Evolutionary conservation across 2,888 invertebrate genomes (phyloP), one percentile per base, ranked within the genome.

Genomic region (Folsomia manolachei): DNA sequence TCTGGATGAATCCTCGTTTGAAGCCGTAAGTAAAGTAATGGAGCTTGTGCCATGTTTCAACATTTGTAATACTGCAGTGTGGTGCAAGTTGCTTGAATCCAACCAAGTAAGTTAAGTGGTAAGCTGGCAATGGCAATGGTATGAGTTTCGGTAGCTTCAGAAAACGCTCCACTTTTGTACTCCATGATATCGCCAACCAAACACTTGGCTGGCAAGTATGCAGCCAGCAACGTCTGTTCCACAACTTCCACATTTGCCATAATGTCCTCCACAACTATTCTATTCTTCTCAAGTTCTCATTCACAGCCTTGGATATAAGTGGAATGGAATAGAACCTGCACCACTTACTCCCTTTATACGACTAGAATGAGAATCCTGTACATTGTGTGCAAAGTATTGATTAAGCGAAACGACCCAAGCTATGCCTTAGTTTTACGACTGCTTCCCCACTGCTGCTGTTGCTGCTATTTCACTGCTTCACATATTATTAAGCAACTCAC

Each of bases 311-410:
- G 14, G 39, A 4, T 14, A n/a, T n/a, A n/a, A n/a, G 39, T 39
- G 39, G 39, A 39, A 39, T 4, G 39, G 14, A 39, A 4, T 39
- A 39, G 7, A 39, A 39, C 39, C 39, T 39, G 39, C 39, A 9
- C 39, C 39, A 39, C 39, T 9, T n/a, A n/a, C n/a, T n/a, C n/a
- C n/a, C n/a, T n/a, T n/a, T n/a, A n/a, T n/a, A n/a, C n/a, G n/a
- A n/a, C n/a, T n/a, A n/a, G n/a, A n/a, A n/a, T n/a, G n/a, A 11
- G 51, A 51, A 51, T 18, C 9, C 51, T 18, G 18, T 56, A 7
- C 56, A 56, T 56, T 56, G 56, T 56, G 56, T 56, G 56, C 56
- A 56, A n/a, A 56, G 21, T 56, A 56, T 56, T 56, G 56, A 56
- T 56, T 56, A 56, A 39, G 39, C 39, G 39, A 39, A 39, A 39